Conservation (phyloP, 2,888 invertebrate species). For the Fragum whitleyi region DNA sequence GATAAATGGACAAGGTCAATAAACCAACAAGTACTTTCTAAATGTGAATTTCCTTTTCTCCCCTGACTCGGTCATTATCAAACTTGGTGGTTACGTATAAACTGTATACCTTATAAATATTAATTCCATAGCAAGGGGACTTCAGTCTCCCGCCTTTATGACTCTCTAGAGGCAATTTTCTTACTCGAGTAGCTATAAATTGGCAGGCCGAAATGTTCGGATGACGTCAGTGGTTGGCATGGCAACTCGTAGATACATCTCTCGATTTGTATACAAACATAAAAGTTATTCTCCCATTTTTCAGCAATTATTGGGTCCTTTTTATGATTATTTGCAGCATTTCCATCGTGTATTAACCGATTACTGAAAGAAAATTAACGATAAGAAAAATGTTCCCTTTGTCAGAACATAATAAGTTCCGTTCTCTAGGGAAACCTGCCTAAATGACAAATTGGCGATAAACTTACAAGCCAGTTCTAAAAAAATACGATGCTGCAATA, state of each 20-base stretch:
- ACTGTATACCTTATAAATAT: constrained; percentile 21
- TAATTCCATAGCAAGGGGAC: constrained; percentile 9
- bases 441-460: too few species aligned
- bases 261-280: constrained; percentile 7
- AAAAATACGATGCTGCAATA: too few species aligned
- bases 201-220: constrained; percentile 9
- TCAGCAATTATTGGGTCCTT: not conserved
- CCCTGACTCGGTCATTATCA: too few species aligned
- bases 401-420: too few species aligned
- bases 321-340: not conserved
- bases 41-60: too few species aligned
- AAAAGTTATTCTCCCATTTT: not conserved
- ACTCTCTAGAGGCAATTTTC: constrained; percentile 10
- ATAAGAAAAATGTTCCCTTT: too few species aligned
- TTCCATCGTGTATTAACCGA: not conserved
- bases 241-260: constrained; percentile 6
- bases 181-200: constrained; percentile 14
- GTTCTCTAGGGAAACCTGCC: too few species aligned
- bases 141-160: constrained; percentile 11
- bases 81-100: not conserved
- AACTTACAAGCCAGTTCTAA: too few species aligned
- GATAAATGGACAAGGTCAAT: too few species aligned
- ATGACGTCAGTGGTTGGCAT: constrained; percentile 6
- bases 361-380: too few species aligned
- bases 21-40: too few species aligned